Base-by-base conservation (phyloP, 2,113 vertebrate species). In the Anolis carolinensis region DNA sequence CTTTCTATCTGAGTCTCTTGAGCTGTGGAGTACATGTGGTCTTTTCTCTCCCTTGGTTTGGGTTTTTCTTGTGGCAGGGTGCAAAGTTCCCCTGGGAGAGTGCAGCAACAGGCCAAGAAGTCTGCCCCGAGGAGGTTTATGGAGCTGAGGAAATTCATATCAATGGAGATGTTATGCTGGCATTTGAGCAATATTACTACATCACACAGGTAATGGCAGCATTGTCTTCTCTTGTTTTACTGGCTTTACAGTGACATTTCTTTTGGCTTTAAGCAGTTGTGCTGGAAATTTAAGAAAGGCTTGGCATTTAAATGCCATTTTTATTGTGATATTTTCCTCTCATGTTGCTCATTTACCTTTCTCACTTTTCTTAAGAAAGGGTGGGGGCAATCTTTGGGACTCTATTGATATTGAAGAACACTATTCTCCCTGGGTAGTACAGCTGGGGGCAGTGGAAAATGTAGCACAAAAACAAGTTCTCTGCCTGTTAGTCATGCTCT, bases 21-120 rank as follows among this genome's bases (percentile, higher is more conserved):
- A 23, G 36, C 32, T 59, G 13, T 27, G 65, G 36, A 48, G 21
- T 21, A 44, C 39, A 10, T 7, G 21, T 34, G 21, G 23, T n/a
- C 34, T 25, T 23, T 65, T 23, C 65, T 20, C 20, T 52, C 11
- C 25, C 78, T 1, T 0, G 50, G 75, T 0, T 30, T 48, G 52
- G 82, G 0, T 23, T 55, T 39, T 48, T 6, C 16, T 71, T n/a
- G 7, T 16, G 79, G 8, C 94, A 99, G 99, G 99, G 99, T 0
- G 95, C 98, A 0, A 99, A 99, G 94, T 99, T 98, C 70, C 97
- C 98, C 0, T 99, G 99, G 99, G 98, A 99, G 94, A 99, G 99
- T 0, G 97, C 98, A 0, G 94, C 96, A 70, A 97, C 98, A 0
- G 99, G 99, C 74, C 95, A 87, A 80, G 98, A 99, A 65, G 97